Percentiles rank a stretch among this genome's conserved stretches.
These are phyloP conservation scores for Cyrtonyx montezumae DNA, from an alignment of 2,113 vertebrate species.

Conservation along the genomic window DNA sequence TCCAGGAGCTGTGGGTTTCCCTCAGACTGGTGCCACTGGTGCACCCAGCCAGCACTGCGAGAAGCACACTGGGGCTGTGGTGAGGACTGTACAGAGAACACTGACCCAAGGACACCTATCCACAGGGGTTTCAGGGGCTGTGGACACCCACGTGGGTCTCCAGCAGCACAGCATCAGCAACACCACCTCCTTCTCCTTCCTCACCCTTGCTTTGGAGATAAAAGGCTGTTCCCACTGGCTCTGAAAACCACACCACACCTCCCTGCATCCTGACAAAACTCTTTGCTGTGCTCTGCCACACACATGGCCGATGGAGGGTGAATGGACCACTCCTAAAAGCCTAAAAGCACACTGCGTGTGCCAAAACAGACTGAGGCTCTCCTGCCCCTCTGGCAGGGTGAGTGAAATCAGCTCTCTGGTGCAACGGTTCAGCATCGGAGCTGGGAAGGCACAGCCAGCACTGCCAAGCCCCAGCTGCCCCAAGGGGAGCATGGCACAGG, in stretches of 20 bases:
- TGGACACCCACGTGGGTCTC: background rate
- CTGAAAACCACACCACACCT: background rate
- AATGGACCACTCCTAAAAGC: background rate
- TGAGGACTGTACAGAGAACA: background rate
- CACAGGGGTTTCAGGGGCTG: background rate
- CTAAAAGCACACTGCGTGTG: background rate
- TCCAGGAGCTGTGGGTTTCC: background rate
- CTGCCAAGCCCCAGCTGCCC: background rate
- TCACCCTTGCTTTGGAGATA: background rate
- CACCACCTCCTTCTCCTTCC: background rate
- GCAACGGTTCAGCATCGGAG: background rate
- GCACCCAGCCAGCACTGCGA: background rate
- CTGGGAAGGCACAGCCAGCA: background rate
- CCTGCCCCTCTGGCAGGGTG: background rate
- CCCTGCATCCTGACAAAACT: background rate
- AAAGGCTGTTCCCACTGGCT: background rate
- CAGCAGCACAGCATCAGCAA: background rate
- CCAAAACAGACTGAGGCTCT: background rate
- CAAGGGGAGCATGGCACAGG: no score
- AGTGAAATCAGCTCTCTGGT: background rate
- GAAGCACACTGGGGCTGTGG: background rate
- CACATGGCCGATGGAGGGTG: rapidly evolving
- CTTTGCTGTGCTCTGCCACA: rapidly evolving
- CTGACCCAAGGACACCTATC: background rate
- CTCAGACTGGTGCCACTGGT: background rate